Evolutionary conservation across 2,888 invertebrate species (phyloP).

Genomic region (Phyllotreta striolata): DNA sequence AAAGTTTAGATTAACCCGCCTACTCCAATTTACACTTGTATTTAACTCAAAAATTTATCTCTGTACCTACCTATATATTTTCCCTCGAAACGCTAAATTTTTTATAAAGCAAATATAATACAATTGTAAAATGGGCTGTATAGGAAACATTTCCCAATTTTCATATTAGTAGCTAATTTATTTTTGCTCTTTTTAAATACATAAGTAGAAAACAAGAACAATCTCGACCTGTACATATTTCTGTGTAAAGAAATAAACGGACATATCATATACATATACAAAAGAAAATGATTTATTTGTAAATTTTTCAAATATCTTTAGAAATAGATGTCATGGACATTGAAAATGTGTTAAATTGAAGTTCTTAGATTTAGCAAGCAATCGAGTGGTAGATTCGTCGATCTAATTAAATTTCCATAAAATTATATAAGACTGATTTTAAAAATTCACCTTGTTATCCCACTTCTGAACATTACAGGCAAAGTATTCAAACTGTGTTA

Average conservation of each 20-base stretch:
- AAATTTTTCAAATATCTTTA: conserved; percentile 37
- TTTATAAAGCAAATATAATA: neutral
- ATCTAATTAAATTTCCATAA: conserved; percentile 9
- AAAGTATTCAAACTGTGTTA: too few species aligned
- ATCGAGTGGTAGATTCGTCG: neutral
- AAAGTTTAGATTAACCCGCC: too few species aligned
- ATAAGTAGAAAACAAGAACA: conserved; percentile 26
- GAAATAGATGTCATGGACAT: conserved; percentile 39
- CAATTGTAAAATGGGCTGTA: conserved; percentile 11
- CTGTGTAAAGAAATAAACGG: conserved; percentile 53
- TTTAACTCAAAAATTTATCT: neutral
- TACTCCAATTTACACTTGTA: neutral
- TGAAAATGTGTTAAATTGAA: conserved; percentile 30
- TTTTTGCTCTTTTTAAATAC: conserved; percentile 19
- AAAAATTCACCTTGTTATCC: conserved; percentile 2
- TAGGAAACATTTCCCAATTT: neutral
- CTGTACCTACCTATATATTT: conserved; percentile 11
- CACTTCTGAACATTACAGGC: too few species aligned
- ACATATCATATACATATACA: conserved; percentile 56
- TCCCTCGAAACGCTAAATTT: neutral
- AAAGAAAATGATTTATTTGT: conserved; percentile 36
- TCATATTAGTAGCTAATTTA: conserved; percentile 3
- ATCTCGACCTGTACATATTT: conserved; percentile 41
- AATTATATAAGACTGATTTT: conserved; percentile 8
- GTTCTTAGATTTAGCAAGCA: conserved; percentile 31